Percentiles rank a stretch among this genome's conserved stretches.
These are phyloP conservation scores for Telenomus remus DNA, from an alignment of 1,140 invertebrate species.

Conservation along the genomic window DNA sequence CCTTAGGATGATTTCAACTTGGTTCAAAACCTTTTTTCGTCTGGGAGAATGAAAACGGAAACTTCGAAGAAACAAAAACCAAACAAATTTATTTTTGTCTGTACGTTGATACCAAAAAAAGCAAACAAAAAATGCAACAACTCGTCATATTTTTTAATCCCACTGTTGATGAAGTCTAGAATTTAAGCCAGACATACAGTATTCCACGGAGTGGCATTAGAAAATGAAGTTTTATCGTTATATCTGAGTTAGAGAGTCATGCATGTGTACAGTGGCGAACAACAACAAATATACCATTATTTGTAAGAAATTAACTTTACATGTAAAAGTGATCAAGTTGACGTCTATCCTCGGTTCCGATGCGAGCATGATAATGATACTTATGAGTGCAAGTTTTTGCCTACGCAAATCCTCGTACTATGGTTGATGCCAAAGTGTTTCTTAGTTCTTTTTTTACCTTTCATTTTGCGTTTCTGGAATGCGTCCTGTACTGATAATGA, in stretches of 20 bases:
- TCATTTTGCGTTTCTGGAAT: conserved; percentile 18
- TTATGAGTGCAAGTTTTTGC: not conserved
- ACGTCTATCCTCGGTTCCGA: conserved; percentile 51
- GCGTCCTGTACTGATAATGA: conserved; percentile 40
- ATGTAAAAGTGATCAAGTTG: conserved; percentile 62
- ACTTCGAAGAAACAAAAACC: not conserved
- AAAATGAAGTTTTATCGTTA: conserved; percentile 71
- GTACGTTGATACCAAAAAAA: conserved; percentile 41
- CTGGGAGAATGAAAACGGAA: conserved; percentile 10
- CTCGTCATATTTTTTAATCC: conserved; percentile 59
- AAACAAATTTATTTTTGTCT: conserved; percentile 48
- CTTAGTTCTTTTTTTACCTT: conserved; percentile 30
- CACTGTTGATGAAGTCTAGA: conserved; percentile 65
- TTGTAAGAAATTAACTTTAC: conserved; percentile 62
- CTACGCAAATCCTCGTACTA: conserved; percentile 5
- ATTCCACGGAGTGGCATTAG: conserved; percentile 72
- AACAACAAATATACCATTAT: conserved; percentile 57
- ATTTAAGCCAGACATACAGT: conserved; percentile 70
- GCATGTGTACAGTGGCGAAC: conserved; percentile 74
- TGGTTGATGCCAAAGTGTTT: conserved; percentile 41
- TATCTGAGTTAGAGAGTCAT: conserved; percentile 68
- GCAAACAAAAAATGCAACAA: conserved; percentile 1
- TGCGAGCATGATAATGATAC: conserved; percentile 1
- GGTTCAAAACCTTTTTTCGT: conserved; percentile 28
- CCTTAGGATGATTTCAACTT: conserved; percentile 22